Percentiles rank a stretch among this genome's conserved stretches.
These are phyloP conservation scores for Drosophila mayaguana DNA, from an alignment of 2,888 invertebrate species.

Conservation along the genomic window DNA sequence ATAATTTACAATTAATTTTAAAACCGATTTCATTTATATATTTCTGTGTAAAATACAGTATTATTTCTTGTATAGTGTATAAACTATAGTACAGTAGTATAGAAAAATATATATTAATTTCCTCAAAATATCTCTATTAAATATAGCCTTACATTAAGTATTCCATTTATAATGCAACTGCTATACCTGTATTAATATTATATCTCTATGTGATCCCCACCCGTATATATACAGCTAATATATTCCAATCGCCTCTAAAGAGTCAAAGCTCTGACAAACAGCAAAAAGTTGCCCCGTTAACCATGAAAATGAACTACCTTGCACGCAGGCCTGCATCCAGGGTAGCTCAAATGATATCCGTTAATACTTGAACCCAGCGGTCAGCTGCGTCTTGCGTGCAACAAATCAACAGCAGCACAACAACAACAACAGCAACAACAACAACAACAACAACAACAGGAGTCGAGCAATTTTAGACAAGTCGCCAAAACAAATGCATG, in stretches of 20 bases:
- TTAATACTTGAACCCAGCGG: conserved; percentile 78
- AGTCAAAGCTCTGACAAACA: neutral
- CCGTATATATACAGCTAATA: neutral
- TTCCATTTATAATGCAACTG: neutral
- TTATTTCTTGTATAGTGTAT: no score
- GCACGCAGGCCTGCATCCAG: conserved; percentile 1
- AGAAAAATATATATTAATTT: neutral
- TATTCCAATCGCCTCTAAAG: neutral
- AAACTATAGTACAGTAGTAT: neutral
- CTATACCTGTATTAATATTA: neutral
- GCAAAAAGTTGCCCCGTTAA: neutral
- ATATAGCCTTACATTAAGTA: neutral
- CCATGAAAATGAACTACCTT: conserved; percentile 9
- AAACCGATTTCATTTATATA: no score
- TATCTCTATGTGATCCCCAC: neutral
- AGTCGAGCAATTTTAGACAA: conserved; percentile 62
- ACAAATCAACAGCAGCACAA: conserved; percentile 27
- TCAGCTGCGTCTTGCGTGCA: conserved; percentile 70
- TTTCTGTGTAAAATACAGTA: no score
- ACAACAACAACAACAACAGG: conserved; percentile 24
- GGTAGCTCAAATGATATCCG: conserved; percentile 69
- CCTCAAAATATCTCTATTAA: neutral
- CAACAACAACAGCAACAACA: conserved; percentile 11
- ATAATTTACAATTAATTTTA: no score
- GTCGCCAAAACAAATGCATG: conserved; percentile 64